phyloP scores from a whole-genome alignment of 2,113 vertebrate species.

The Oreocharis arfaki region DNA sequence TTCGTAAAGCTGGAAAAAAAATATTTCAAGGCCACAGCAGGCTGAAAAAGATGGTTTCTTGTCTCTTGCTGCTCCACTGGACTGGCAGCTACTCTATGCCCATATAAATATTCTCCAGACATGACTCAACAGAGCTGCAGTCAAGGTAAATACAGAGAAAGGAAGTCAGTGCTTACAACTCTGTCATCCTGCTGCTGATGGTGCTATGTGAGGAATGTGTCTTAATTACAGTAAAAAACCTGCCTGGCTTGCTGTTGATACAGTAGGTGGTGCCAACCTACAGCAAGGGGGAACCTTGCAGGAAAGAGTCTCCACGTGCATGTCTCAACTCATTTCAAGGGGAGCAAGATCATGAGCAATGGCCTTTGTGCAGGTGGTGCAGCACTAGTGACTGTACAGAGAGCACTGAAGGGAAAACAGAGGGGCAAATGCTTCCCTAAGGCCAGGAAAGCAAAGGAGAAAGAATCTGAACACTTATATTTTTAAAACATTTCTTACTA shows the following conservation, averaged over 20 bases:
- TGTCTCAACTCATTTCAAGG: rapidly evolving
- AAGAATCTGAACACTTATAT: background rate
- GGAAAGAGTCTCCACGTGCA: background rate
- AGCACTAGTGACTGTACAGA: background rate
- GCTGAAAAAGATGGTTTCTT: background rate
- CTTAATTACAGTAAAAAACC: background rate
- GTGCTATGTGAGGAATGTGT: background rate
- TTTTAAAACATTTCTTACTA: background rate
- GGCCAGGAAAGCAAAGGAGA: background rate
- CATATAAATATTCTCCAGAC: constrained; percentile 10
- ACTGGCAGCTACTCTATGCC: background rate
- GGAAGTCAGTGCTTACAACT: background rate
- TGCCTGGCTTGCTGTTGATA: background rate
- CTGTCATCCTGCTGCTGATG: background rate
- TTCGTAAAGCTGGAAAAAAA: background rate
- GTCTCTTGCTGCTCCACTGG: background rate
- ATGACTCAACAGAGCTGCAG: constrained; percentile 16
- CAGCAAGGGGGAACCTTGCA: background rate
- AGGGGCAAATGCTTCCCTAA: background rate
- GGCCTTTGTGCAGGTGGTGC: background rate
- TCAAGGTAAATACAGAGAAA: background rate
- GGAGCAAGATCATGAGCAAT: rapidly evolving
- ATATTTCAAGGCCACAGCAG: background rate
- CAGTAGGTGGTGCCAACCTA: background rate
- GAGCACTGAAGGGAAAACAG: background rate